Evolutionary conservation across 2,797 vertebrate genomes (phyloP).

Genomic region (Muraenolepis orangiensis): DNA sequence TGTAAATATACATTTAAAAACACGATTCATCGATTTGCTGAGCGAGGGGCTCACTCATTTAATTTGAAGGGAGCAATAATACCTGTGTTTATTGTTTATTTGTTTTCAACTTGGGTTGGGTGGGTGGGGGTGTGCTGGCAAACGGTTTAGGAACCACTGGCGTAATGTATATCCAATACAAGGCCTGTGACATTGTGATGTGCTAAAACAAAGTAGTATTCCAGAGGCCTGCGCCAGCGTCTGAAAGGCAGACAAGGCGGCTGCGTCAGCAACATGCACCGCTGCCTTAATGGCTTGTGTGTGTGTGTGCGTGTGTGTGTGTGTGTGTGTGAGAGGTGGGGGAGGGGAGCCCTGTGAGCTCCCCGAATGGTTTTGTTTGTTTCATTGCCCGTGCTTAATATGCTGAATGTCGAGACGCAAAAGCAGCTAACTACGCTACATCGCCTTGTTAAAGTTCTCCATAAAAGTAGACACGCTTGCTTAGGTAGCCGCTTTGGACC

Average conservation of each 20-base stretch:
- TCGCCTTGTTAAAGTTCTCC: not conserved
- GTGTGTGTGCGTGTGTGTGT: not conserved
- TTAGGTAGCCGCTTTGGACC: not conserved
- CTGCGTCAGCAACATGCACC: not conserved
- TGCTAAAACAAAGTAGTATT: not conserved
- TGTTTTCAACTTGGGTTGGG: no score
- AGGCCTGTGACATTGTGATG: not conserved
- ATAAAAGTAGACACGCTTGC: not conserved
- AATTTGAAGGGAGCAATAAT: no score
- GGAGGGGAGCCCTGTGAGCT: not conserved
- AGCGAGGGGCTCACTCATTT: no score
- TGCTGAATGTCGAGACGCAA: not conserved
- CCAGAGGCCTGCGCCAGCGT: not conserved
- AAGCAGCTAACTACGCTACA: not conserved
- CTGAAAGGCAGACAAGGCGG: not conserved
- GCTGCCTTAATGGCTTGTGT: not conserved
- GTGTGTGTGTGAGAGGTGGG: no score
- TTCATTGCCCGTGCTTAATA: not conserved
- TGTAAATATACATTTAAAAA: no score
- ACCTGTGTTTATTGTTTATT: no score
- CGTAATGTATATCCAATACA: not conserved
- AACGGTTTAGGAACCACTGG: no score
- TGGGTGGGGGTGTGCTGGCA: no score
- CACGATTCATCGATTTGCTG: no score
- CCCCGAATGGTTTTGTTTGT: not conserved